Conservation (phyloP, 2,888 invertebrate species). For the Gandaritis pyraliata region DNA sequence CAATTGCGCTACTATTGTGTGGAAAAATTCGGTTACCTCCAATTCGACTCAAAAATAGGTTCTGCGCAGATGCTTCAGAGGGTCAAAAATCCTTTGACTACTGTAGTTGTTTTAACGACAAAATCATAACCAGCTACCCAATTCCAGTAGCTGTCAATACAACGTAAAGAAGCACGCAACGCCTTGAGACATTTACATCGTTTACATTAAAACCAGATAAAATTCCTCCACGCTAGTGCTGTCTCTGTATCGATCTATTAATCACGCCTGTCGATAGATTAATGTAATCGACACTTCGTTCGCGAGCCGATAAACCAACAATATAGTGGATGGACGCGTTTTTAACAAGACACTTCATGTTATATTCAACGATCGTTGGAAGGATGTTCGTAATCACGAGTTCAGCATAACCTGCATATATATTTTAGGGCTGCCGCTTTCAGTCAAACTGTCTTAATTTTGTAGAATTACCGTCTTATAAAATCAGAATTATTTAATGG, state of each 20-base stretch:
- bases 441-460: neutral
- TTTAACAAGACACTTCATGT: constrained; percentile 77
- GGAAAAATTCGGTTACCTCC: too few relatives aligned
- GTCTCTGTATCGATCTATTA: constrained; percentile 35
- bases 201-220: constrained; percentile 16
- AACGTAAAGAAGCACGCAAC: neutral
- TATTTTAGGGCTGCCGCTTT: constrained; percentile 55
- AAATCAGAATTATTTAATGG: too few relatives aligned
- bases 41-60: too few relatives aligned
- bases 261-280: constrained; percentile 45
- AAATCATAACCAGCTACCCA: too few relatives aligned
- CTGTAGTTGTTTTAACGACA: too few relatives aligned
- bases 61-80: too few relatives aligned
- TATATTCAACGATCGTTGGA: constrained; percentile 67
- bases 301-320: constrained; percentile 70
- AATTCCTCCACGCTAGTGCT: constrained; percentile 33
- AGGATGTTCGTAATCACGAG: constrained; percentile 75
- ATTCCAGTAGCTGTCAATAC: too few relatives aligned
- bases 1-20: too few relatives aligned
- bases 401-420: constrained; percentile 53
- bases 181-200: neutral
- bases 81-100: too few relatives aligned
- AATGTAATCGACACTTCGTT: constrained; percentile 53
- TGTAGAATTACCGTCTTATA: too few relatives aligned
- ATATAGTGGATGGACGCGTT: constrained; percentile 72